Evolutionary conservation across 2,113 vertebrate species (phyloP), one percentile per base, ranked within the genome.

Genomic region (Anolis sagrei): DNA sequence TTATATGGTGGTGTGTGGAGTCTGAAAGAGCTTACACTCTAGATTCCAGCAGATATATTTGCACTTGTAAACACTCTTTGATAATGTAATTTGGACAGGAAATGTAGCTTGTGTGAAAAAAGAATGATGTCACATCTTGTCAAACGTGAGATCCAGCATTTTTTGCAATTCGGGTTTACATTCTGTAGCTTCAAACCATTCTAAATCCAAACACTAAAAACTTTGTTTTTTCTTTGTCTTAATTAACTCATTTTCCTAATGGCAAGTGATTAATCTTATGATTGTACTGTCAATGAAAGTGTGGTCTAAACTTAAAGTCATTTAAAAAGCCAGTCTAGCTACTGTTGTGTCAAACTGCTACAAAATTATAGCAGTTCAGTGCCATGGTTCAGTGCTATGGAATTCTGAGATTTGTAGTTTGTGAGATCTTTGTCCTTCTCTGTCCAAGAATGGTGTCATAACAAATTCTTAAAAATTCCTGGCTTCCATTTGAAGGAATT

Each of bases 221-320:
- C 87, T 87, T 89, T 88, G 82, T 80, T 86, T 1, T 68, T 76
- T 77, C 81, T 84, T 77, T 87, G 29, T 88, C 89, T 48, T 86
- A n/a, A 80, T 88, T 82, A 89, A 92, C 21, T 83, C 90, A n/a
- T 85, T 76, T 18, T 79, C 7, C 86, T 91, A 74, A n/a, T 69
- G 79, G 90, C 51, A 83, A 87, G 32, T 5, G 85, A 74, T 80
- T 89, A 69, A 79, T 32, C 85, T 88, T 69, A 75, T 44, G 84
- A 89, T 83, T 78, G 86, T 85, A 76, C 85, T 91, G 82, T 80
- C 79, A 88, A 90, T 89, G 80, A 90, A 79, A 87, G 44, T 83
- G 80, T 85, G 68, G 19, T 81, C 78, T 85, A 66, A 92, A 92
- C 91, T 88, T 88, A 82, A 91, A 76, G n/a, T 92, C 82, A 90